Percentiles rank a stretch among this genome's conserved stretches.
These are phyloP conservation scores for Eupeodes corollae DNA, from an alignment of 1,140 invertebrate species.

Conservation along the genomic window DNA sequence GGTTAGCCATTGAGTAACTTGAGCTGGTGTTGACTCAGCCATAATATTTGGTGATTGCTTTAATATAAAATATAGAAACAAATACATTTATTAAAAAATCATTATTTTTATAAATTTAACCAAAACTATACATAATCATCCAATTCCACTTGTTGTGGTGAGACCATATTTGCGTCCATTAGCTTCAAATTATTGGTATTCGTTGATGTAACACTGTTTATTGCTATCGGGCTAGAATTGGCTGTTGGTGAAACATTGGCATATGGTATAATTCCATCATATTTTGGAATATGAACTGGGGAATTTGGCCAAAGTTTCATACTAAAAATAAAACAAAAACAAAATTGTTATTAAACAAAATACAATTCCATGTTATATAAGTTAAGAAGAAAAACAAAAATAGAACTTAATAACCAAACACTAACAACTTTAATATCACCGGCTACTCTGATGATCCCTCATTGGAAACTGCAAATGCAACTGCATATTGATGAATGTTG, in stretches of 20 bases:
- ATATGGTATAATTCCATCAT: slow-evolving; percentile 33
- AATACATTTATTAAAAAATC: slow-evolving; percentile 6
- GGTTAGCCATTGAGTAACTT: slow-evolving; percentile 72
- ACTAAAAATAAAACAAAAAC: slow-evolving; percentile 12
- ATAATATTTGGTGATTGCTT: slow-evolving; percentile 37
- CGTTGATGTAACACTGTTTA: slow-evolving; percentile 36
- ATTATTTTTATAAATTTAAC: neutral
- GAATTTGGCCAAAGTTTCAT: slow-evolving; percentile 37
- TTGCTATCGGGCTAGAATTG: slow-evolving; percentile 32
- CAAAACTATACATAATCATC: slow-evolving; percentile 22
- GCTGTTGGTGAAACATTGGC: slow-evolving; percentile 23
- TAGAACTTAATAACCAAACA: neutral
- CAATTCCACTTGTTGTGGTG: slow-evolving; percentile 29
- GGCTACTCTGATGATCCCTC: too few relatives aligned
- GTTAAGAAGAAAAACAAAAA: neutral
- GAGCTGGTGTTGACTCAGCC: slow-evolving; percentile 50
- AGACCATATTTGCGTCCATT: slow-evolving; percentile 35
- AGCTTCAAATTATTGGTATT: slow-evolving; percentile 34
- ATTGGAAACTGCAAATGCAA: too few relatives aligned
- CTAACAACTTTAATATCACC: neutral
- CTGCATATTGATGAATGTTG: too few relatives aligned
- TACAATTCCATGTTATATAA: slow-evolving; percentile 2
- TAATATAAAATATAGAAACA: slow-evolving; percentile 4
- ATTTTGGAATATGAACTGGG: slow-evolving; percentile 36
- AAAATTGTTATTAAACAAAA: neutral